A percentile compares a stretch with the other conserved stretches of the same genome.
Conservation (phyloP, 2,113 vertebrate species). For the Plectropomus leopardus region DNA sequence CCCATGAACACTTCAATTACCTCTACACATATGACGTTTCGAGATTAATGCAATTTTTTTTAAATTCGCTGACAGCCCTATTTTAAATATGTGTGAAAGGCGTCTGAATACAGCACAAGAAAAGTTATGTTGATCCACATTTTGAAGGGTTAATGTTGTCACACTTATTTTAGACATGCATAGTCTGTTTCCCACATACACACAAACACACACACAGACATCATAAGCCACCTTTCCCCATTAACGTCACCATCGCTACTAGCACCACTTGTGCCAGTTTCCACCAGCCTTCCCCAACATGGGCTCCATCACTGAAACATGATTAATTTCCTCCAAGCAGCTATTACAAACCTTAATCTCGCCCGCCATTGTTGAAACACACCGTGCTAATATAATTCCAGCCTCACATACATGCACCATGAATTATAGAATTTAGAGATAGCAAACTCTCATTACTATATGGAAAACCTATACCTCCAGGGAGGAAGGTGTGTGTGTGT, state of each 20-base stretch:
- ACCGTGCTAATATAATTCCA: slow-evolving; percentile 17
- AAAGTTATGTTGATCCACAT: too few species aligned
- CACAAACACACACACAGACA: neutral
- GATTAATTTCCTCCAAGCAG: slow-evolving; percentile 63
- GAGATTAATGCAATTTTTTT: too few species aligned
- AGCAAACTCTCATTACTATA: slow-evolving; percentile 41
- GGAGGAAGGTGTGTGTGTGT: slow-evolving; percentile 32
- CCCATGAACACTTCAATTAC: too few species aligned
- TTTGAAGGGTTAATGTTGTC: slow-evolving; percentile 31
- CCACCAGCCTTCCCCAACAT: slow-evolving; percentile 15
- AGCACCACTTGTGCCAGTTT: slow-evolving; percentile 21
- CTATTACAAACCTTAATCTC: slow-evolving; percentile 61
- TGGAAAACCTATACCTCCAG: slow-evolving; percentile 34
- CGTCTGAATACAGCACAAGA: too few species aligned
- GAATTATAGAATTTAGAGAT: slow-evolving; percentile 50
- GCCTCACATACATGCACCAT: neutral
- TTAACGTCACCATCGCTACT: slow-evolving; percentile 18
- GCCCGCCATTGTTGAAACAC: slow-evolving; percentile 21
- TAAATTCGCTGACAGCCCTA: too few species aligned
- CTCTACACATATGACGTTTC: too few species aligned
- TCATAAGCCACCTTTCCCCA: slow-evolving; percentile 13
- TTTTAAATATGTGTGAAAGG: too few species aligned
- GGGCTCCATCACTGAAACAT: slow-evolving; percentile 57
- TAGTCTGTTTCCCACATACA: neutral
- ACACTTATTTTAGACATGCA: slow-evolving; percentile 13